Percentiles rank a stretch among this genome's conserved stretches.
Evolutionary conservation across 2,888 invertebrate genomes (phyloP).

Genomic region (Caenorhabditis sp.): DNA sequence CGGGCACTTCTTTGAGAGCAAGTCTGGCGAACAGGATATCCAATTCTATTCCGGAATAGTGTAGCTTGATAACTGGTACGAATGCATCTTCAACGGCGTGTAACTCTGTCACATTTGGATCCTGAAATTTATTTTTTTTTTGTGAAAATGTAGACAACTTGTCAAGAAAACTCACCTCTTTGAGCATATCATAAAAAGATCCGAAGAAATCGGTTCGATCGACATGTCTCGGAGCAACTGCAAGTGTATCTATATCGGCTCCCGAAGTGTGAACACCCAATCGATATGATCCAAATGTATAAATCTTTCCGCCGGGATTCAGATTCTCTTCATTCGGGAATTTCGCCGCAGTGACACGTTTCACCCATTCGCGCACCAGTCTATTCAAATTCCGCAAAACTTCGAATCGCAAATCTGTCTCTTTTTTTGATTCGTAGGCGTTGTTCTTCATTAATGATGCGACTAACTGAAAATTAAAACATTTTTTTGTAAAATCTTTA

Average conservation of each 20-base stretch:
- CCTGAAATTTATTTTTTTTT: constrained; percentile 71
- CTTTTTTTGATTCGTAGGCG: constrained; percentile 64
- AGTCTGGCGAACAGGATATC: constrained; percentile 96
- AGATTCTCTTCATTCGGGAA: constrained; percentile 86
- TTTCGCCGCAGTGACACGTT: constrained; percentile 82
- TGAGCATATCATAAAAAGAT: constrained; percentile 90
- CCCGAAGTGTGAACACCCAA: constrained; percentile 92
- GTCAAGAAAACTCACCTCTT: constrained; percentile 80
- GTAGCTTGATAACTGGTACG: constrained; percentile 99
- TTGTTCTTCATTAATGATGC: constrained; percentile 50
- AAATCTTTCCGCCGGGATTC: constrained; percentile 92
- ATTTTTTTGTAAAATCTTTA: too few species aligned
- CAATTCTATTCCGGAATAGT: constrained; percentile 94
- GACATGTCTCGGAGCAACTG: constrained; percentile 95
- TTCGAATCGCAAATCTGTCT: constrained; percentile 63
- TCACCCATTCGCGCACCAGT: constrained; percentile 92
- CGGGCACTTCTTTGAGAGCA: constrained; percentile 83
- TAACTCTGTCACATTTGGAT: constrained; percentile 74
- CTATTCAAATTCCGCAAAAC: constrained; percentile 82
- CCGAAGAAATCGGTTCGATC: constrained; percentile 91
- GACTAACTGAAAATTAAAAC: constrained; percentile 40
- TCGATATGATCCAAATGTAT: constrained; percentile 96
- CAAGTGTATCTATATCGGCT: constrained; percentile 97
- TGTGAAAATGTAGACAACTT: background rate
- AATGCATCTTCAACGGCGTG: constrained; percentile 96